Conservation (phyloP, 2,888 invertebrate genomes). For the Chironomus tentans region DNA sequence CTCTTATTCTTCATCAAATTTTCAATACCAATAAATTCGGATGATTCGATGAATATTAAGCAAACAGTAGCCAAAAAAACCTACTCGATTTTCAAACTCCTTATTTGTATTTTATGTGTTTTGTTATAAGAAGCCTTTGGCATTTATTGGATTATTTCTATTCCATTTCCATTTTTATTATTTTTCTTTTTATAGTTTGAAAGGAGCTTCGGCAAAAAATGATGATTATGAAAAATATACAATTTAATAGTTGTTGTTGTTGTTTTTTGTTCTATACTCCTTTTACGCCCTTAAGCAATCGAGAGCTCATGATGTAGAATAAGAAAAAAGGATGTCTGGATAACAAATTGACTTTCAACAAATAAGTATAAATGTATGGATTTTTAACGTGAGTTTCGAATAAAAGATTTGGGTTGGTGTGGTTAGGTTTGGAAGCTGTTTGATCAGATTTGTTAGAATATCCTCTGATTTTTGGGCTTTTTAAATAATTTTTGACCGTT, state of each 20-base stretch:
- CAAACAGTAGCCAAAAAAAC: background rate
- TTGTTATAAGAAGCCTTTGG: background rate
- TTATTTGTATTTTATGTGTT: too few species aligned
- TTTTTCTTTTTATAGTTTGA: background rate
- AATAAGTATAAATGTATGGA: background rate
- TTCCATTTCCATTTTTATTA: background rate
- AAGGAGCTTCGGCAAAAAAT: background rate
- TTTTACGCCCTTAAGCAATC: background rate
- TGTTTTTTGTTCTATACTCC: background rate
- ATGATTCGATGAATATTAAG: too few species aligned
- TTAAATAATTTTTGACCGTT: too few species aligned
- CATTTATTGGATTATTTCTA: slow-evolving; percentile 1
- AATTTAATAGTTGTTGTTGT: background rate
- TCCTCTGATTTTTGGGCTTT: too few species aligned
- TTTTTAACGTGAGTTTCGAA: too few species aligned
- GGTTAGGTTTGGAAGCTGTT: too few species aligned
- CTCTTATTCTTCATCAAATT: background rate
- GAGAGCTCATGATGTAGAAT: background rate
- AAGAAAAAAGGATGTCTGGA: slow-evolving; percentile 12
- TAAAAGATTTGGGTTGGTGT: too few species aligned
- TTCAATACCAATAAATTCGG: too few species aligned
- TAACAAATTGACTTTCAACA: slow-evolving; percentile 25
- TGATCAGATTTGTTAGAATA: too few species aligned
- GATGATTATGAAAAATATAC: background rate
- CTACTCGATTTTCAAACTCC: background rate